Evolutionary conservation across 2,888 invertebrate species (phyloP).

Genomic region (Epirrhoe tristata): DNA sequence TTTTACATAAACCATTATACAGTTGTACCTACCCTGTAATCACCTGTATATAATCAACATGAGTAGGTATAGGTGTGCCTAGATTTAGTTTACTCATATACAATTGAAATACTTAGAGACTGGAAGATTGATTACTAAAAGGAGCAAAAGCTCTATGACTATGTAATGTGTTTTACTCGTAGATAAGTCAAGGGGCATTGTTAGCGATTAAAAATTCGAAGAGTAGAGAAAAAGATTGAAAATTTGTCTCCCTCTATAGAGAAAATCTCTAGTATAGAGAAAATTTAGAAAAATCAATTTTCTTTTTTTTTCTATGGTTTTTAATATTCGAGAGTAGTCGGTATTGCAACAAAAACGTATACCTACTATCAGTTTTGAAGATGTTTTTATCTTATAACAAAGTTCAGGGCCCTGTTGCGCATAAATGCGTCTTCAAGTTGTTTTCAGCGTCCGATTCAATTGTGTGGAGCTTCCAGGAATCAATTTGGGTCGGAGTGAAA

Average conservation of each 20-base stretch:
- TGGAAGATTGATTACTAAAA: too few species aligned
- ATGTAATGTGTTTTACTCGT: constrained; percentile 9
- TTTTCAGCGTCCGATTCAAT: constrained; percentile 47
- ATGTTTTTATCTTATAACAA: constrained; percentile 17
- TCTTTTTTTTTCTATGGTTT: too few species aligned
- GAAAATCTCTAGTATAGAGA: too few species aligned
- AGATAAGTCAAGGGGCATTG: constrained; percentile 12
- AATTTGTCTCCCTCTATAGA: too few species aligned
- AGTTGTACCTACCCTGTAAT: constrained; percentile 3
- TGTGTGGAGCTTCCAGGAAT: constrained; percentile 53
- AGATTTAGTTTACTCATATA: background rate
- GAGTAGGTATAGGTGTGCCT: too few species aligned
- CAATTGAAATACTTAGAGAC: background rate
- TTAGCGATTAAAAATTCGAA: background rate
- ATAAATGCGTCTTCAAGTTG: constrained; percentile 44
- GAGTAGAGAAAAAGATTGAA: too few species aligned
- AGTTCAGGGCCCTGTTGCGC: constrained; percentile 35
- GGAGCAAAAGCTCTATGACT: background rate
- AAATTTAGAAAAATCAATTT: too few species aligned
- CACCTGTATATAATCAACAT: constrained; percentile 5
- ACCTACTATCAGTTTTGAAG: constrained; percentile 11
- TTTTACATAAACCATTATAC: constrained; percentile 3
- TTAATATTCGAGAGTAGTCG: background rate
- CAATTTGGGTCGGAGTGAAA: constrained; percentile 56
- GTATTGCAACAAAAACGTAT: background rate